Evolutionary conservation across 2,888 invertebrate species (phyloP), one percentile per base, ranked within the genome.

Genomic region (Microplitis manilae): DNA sequence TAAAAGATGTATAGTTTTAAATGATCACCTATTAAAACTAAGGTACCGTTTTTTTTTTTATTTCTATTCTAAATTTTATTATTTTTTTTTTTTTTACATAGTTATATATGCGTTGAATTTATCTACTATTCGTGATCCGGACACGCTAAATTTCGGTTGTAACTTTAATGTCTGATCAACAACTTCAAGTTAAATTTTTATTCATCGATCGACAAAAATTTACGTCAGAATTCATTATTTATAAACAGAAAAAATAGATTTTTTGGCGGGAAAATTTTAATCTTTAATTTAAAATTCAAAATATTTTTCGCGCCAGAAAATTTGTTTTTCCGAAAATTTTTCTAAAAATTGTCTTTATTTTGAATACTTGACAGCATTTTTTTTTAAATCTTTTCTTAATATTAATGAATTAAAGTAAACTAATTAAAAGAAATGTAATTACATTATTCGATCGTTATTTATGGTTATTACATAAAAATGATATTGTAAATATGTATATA

Each of bases 401-500:
- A 4, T 30, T 30, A 30, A 30, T 30, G 2, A 74, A 68, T 75
- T 75, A 17, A 15, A 76, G 77, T 41, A 38, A 15, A 59, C 68
- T 15, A 20, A 77, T 64, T 73, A 17, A 68, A 72, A 75, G 65
- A 74, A 59, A 41, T 73, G 81, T 82, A 80, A 83, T 83, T 82
- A 80, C 77, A 82, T 82, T 80, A 81, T 83, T 83, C 30, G 83
- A 85, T 86, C 84, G 84, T 84, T 82, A 86, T 86, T 79, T 82
- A 84, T 87, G 82, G 84, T 87, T 87, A 85, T 86, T 85, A 82
- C 86, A 85, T 84, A 83, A 83, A 30, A 78, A 68, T 84, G 82
- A 77, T 83, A 78, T 83, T 88, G 87, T 88, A 88, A 81, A 88
- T 88, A 88, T 87, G 86, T 88, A 88, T 79, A 88, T 87, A 86